Base-by-base conservation (phyloP, 2,113 vertebrate species). In the Xerus inauris region DNA sequence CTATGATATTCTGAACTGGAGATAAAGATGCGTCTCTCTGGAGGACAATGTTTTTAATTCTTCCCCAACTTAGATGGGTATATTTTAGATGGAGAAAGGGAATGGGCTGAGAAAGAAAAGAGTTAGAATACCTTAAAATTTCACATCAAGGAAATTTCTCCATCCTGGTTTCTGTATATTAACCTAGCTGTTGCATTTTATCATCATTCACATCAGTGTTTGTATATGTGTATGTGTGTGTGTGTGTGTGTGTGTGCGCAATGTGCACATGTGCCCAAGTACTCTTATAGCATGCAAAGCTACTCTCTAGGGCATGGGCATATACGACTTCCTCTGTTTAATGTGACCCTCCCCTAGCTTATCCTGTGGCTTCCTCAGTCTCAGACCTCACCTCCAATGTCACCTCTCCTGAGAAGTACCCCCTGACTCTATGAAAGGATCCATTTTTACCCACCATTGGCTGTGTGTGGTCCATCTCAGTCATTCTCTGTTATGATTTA, bases 1-100 rank as follows among this genome's bases (percentile, higher is more conserved):
- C 62, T 88, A 47, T 76, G 38, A 71, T 10, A 87, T 47, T 95
- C 38, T 72, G 16, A 80, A 76, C 24, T 40, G 81, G 28, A 90
- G 45, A 79, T 14, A 64, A 85, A 32, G 22, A 51, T 47, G 8
- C 1, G 8, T 42, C 30, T 84, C 73, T 93, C 72, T 69, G 51
- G 22, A 82, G 45, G n/a, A 54, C n/a, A 22, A 0, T 47, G 85
- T 82, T 91, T 90, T 82, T 54, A 28, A 64, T 79, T 28, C 82
- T 94, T 81, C 77, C 30, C 72, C 26, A 92, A 77, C 17, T 89
- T 47, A 86, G 1, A 8, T 38, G 11, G 93, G 32, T 73, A n/a
- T 82, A 8, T 40, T 92, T 73, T 71, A n/a, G 28, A 73, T 26
- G 19, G 32, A 45, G 10, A 17, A 13, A 73, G 6, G 8, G 13